Evolutionary conservation across 2,113 vertebrate genomes (phyloP).

Genomic region (Calypte anna): DNA sequence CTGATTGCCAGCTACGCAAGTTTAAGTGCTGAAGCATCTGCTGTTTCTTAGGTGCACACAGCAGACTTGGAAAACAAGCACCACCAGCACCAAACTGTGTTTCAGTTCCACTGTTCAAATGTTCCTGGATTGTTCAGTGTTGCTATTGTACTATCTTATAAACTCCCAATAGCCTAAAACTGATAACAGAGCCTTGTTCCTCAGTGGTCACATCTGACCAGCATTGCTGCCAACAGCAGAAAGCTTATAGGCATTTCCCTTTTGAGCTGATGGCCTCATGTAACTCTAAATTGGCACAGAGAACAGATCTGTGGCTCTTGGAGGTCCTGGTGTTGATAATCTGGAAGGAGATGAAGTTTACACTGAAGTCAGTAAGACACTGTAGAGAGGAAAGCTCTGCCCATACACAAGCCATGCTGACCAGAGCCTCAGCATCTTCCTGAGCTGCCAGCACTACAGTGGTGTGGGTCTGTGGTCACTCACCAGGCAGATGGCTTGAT

Average conservation of each 20-base stretch:
- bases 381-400: neutral
- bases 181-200: neutral
- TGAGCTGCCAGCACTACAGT: neutral
- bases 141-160: neutral
- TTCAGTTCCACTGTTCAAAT: neutral
- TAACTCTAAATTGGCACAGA: neutral
- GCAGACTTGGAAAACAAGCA: neutral
- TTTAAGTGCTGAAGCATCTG: neutral
- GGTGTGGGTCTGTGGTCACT: neutral
- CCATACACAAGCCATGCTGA: neutral
- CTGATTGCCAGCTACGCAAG: neutral
- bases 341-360: neutral
- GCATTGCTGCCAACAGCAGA: neutral
- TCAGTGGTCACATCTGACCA: neutral
- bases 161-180: neutral
- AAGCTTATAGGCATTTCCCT: neutral
- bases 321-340: neutral
- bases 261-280: neutral
- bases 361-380: neutral
- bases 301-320: neutral
- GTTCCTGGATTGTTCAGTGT: neutral
- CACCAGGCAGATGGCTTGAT: neutral
- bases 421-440: neutral
- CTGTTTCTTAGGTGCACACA: neutral
- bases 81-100: neutral